A percentile compares a stretch with the other conserved stretches of the same genome.
phyloP scores from a whole-genome alignment of 1,140 invertebrate species.

The Zaprionus lachaisei region DNA sequence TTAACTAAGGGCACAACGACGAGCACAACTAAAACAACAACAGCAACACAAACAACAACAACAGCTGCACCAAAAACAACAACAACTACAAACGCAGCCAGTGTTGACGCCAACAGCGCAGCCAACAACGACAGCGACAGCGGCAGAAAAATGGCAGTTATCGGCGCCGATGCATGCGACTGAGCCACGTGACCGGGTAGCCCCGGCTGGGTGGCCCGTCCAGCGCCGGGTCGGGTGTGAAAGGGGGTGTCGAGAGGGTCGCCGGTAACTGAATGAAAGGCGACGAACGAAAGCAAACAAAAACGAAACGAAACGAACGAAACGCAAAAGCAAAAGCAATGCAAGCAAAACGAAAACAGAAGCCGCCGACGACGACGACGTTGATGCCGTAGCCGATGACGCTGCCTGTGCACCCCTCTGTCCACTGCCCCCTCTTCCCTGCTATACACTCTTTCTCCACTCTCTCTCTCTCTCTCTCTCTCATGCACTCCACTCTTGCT shows the following conservation, averaged over 20 bases:
- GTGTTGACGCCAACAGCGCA: slow-evolving; percentile 7
- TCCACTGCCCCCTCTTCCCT: not conserved
- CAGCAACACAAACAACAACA: slow-evolving; percentile 4
- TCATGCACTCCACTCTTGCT: not conserved
- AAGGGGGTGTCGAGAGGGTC: not conserved
- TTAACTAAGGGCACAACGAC: slow-evolving; percentile 52
- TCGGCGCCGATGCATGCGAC: slow-evolving; percentile 68
- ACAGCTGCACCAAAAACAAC: not conserved
- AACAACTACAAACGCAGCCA: not conserved
- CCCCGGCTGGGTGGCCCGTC: slow-evolving; percentile 21
- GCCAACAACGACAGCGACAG: slow-evolving; percentile 19
- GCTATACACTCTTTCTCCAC: not conserved
- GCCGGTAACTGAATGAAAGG: slow-evolving; percentile 36
- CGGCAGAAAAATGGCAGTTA: slow-evolving; percentile 66
- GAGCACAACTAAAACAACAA: slow-evolving; percentile 16
- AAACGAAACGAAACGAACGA: slow-evolving; percentile 26
- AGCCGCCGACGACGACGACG: slow-evolving; percentile 32
- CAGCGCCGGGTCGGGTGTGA: not conserved
- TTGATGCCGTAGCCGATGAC: slow-evolving; percentile 11
- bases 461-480: not conserved
- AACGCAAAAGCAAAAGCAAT: slow-evolving; percentile 17
- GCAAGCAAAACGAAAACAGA: slow-evolving; percentile 49
- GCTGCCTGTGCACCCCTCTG: slow-evolving; percentile 11
- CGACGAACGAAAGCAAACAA: slow-evolving; percentile 57
- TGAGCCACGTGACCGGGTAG: slow-evolving; percentile 65